Evolutionary conservation across 2,797 vertebrate genomes (phyloP).

Genomic region (Phoebastria nigripes): DNA sequence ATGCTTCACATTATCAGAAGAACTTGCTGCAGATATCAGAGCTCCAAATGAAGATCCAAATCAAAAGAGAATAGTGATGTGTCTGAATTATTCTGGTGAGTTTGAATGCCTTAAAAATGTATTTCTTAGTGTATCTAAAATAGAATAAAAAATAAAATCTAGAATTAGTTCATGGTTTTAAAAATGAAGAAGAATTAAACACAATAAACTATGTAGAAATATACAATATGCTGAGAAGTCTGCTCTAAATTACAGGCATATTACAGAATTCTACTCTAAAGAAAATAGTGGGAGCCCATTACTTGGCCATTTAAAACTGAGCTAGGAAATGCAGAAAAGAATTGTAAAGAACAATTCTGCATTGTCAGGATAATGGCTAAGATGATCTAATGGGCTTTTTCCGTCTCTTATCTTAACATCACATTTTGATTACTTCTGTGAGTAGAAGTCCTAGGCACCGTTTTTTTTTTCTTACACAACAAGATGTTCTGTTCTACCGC

Average conservation of each 20-base stretch:
- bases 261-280: background rate
- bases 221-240: background rate
- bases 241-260: background rate
- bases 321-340: background rate
- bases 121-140: background rate
- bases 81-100: background rate
- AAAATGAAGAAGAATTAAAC: background rate
- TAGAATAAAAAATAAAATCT: background rate
- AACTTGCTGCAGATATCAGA: background rate
- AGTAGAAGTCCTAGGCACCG: background rate
- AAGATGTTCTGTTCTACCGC: background rate
- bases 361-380: background rate
- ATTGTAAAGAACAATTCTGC: background rate
- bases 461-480: background rate
- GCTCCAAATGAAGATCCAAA: background rate
- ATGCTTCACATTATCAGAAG: background rate
- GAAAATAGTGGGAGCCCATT: background rate
- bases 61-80: background rate
- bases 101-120: background rate
- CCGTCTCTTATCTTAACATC: background rate
- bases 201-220: background rate
- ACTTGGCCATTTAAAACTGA: background rate
- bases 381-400: conserved; percentile 6
- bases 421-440: background rate
- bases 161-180: background rate